Base-by-base conservation (phyloP, 2,797 vertebrate species). In the Sebastiscus tertius region DNA sequence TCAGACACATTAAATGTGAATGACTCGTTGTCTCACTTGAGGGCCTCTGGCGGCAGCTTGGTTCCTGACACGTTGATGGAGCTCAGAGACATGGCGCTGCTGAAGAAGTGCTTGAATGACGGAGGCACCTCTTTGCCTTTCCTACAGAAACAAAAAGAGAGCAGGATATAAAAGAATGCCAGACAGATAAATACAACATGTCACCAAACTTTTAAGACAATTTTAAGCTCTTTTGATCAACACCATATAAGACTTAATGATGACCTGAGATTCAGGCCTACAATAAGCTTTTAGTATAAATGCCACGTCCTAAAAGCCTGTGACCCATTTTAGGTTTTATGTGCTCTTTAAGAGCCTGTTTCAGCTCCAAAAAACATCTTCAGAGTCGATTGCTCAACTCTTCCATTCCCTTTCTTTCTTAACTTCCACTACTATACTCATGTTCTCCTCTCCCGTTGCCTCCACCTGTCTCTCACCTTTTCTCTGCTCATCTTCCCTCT, bases 71-170 rank as follows among this genome's bases (percentile, higher is more conserved):
- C 93, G 82, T 96, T 99, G 94, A 99, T 96, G 87, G 96, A 96
- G 88, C 92, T 96, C 91, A 99, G 96, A 86, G 96, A 95, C 93
- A 96, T 81, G 22, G 96, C 97, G 67, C 97, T 98, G 93, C 98
- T 99, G 93, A 99, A 99, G 94, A 98, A 99, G 87, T 98, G 97
- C 93, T 99, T 99, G 92, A 99, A 99, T 2, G 98, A 97, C 0
- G 96, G 97, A 39, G 98, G 97, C 2, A 98, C 96, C 81, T 99
- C 98, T 95, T 98, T 99, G 76, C 97, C 97, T 96, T 99, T 99
- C 93, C 98, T 99, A 26, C 14, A 77, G 24, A 88, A 61, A 79
- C 22, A 84, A 58, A 75, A 67, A 75, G n/a, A 69, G 60, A 61
- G 20, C 4, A 80, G 7, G 10, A n/a, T 42, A 66, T 22, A 3